Evolutionary conservation across 2,888 invertebrate genomes (phyloP), one percentile per base, ranked within the genome.

Genomic region (Hylaea fasciaria): DNA sequence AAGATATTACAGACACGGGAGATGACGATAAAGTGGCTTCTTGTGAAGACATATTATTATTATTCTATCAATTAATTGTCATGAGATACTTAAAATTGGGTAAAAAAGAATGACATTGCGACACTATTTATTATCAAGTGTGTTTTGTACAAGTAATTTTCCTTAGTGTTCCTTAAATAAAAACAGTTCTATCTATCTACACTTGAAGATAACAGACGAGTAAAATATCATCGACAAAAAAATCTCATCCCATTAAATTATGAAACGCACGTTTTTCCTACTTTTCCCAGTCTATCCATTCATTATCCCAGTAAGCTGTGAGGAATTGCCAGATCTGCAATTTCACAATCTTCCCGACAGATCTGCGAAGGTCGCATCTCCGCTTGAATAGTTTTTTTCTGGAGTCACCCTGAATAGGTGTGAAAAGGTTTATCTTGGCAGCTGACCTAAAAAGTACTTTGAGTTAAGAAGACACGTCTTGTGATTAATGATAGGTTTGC

Each of bases 391-490:
- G 22, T 22, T 22, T 65, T 69, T 67, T 73, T 76, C 69, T 72
- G 72, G 66, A 71, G 66, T 70, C 53, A 60, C 66, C 54, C 52
- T 73, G 71, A 73, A 77, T 76, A 78, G 73, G 76, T 77, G 73
- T 43, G 70, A 77, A 76, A 78, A 78, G 74, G 78, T 78, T 78
- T 78, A 76, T 76, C 77, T 76, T 77, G 73, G 74, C 76, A 73
- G 72, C 64, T 72, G 70, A 59, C 73, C 75, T 68, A 73, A 77
- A 79, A 77, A 78, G 75, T 76, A 73, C 77, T 78, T 56, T 72
- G 63, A 71, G 72, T 69, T 72, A 62, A 74, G 67, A 74, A 72
- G 78, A 77, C 73, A 71, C 74, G 70, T 69, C 70, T 22, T 61
- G 70, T 78, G 81, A 80, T 80, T 80, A 80, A 80, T 80, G 77